A percentile compares a stretch with the other conserved stretches of the same genome.
Evolutionary conservation across 1,140 invertebrate genomes (phyloP).

Genomic region (Cyrtorhinus lividipennis): DNA sequence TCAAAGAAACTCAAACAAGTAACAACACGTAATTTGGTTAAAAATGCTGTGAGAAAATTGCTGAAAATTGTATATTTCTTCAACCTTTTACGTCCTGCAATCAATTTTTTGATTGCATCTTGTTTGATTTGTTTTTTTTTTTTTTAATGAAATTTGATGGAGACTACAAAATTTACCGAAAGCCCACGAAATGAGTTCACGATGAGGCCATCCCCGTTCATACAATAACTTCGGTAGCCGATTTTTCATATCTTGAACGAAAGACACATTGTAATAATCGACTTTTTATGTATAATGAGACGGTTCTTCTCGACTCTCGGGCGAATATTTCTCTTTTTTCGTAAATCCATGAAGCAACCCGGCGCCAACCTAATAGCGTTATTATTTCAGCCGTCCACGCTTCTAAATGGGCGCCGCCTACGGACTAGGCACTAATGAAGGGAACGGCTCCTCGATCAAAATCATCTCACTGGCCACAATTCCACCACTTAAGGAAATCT

Average conservation of each 20-base stretch:
- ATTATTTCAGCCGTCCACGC: neutral
- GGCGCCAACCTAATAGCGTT: neutral
- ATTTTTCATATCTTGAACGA: neutral
- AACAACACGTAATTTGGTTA: too few relatives aligned
- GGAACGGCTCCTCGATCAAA: neutral
- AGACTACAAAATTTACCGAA: too few relatives aligned
- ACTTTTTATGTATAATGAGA: neutral
- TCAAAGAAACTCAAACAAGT: too few relatives aligned
- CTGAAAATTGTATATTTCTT: too few relatives aligned
- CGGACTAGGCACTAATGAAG: neutral
- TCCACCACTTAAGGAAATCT: too few relatives aligned
- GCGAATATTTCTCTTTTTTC: too few relatives aligned
- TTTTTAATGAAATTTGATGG: too few relatives aligned
- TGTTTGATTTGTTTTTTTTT: too few relatives aligned
- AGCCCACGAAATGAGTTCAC: neutral
- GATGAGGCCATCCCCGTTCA: neutral
- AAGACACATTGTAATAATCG: neutral
- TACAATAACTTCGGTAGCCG: neutral
- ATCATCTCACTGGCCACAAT: neutral
- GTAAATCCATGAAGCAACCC: neutral
- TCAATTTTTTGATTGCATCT: too few relatives aligned
- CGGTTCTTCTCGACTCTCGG: too few relatives aligned
- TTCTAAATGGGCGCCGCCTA: neutral
- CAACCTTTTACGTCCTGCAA: too few relatives aligned
- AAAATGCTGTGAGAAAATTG: too few relatives aligned